Conservation (phyloP, 2,113 vertebrate species). For the Corynorhinus townsendii region DNA sequence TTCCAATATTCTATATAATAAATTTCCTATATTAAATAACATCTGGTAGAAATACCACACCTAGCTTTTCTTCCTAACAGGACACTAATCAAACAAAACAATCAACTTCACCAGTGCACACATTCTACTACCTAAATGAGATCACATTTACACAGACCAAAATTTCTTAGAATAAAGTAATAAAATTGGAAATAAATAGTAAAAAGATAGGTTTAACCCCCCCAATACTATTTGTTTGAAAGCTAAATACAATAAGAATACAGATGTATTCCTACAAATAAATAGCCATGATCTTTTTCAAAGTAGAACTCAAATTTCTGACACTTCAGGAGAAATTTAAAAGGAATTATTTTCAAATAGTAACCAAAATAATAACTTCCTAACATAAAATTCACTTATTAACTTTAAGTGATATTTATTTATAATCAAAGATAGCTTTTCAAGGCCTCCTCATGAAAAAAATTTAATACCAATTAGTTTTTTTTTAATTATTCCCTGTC, state of each 20-base stretch:
- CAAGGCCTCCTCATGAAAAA: neutral
- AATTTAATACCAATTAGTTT: neutral
- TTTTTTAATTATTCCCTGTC: neutral
- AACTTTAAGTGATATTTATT: constrained; percentile 6
- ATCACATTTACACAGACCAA: neutral
- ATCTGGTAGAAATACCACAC: neutral
- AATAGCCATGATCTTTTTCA: neutral
- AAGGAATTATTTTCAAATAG: constrained; percentile 5
- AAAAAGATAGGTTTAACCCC: neutral
- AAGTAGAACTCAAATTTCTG: neutral
- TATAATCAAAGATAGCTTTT: neutral
- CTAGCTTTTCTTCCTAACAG: neutral
- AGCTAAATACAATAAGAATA: neutral
- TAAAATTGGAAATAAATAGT: neutral
- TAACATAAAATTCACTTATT: neutral
- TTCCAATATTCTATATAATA: neutral
- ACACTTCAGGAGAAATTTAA: neutral
- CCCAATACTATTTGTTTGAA: neutral
- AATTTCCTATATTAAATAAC: neutral
- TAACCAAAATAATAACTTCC: neutral
- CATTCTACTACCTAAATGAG: neutral
- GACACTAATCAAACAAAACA: neutral
- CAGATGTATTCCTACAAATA: neutral
- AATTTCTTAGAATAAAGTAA: neutral
- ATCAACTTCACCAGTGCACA: neutral